These are phyloP conservation scores for Uloborus diversus DNA, from an alignment of 1,140 invertebrate species.

Conservation along the genomic window DNA sequence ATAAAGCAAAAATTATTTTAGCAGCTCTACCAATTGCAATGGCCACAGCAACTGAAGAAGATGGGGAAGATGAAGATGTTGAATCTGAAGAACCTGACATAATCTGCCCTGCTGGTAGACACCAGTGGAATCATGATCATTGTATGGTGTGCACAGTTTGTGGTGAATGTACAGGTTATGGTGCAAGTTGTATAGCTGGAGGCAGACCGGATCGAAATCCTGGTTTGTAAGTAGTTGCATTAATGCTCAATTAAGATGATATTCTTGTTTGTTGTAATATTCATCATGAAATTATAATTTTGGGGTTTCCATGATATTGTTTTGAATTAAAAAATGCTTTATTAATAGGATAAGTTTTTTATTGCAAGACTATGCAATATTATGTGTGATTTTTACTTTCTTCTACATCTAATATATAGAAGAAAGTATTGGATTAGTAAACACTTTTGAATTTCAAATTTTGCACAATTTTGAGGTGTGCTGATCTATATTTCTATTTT, in stretches of 20 bases:
- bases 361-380: no score
- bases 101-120: slow-evolving; percentile 75
- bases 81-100: slow-evolving; percentile 68
- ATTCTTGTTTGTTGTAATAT: not conserved
- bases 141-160: slow-evolving; percentile 92
- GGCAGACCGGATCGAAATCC: slow-evolving; percentile 81
- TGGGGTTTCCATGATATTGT: no score
- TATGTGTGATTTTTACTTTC: no score
- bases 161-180: slow-evolving; percentile 93
- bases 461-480: no score
- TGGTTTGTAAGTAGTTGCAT: slow-evolving; percentile 77
- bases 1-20: not conserved
- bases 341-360: no score
- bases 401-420: no score
- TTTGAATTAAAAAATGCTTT: no score
- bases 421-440: no score
- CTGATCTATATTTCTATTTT: no score
- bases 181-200: slow-evolving; percentile 82
- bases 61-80: slow-evolving; percentile 72
- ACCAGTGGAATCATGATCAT: slow-evolving; percentile 82
- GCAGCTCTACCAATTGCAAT: slow-evolving; percentile 69
- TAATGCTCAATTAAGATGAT: slow-evolving; percentile 23
- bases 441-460: no score
- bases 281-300: no score
- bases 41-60: slow-evolving; percentile 70